phyloP scores from a whole-genome alignment of 2,797 vertebrate genomes.

The Galagoides demidoff region DNA sequence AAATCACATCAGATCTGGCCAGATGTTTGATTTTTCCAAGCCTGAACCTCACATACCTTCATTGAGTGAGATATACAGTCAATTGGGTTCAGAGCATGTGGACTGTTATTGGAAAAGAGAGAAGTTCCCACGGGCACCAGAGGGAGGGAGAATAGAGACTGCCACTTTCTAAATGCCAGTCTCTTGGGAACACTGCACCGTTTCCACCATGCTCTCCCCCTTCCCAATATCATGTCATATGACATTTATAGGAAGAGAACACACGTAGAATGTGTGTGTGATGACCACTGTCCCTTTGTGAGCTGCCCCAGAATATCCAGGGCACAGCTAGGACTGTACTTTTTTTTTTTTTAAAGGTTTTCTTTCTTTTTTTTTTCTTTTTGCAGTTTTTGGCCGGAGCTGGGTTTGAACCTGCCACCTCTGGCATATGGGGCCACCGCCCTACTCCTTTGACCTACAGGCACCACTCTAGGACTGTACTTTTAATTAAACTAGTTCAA shows the following conservation, averaged over 20 bases:
- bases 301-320: not conserved
- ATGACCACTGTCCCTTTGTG: no score
- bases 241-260: not conserved
- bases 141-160: not conserved
- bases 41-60: not conserved
- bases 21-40: conserved; percentile 39
- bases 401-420: no score
- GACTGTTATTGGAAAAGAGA: not conserved
- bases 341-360: no score
- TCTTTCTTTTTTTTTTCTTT: no score
- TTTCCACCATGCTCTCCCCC: not conserved
- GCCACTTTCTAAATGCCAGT: not conserved
- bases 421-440: no score
- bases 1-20: not conserved
- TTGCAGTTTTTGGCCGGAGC: no score
- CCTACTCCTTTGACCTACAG: no score
- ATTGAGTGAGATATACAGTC: not conserved
- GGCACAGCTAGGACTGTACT: not conserved
- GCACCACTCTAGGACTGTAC: no score
- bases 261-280: not conserved
- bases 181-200: not conserved
- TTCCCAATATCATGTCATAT: not conserved
- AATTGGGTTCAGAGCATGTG: not conserved
- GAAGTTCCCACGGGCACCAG: not conserved
- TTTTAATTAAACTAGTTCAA: conserved; percentile 3